Percentiles rank a stretch among this genome's conserved stretches.
Evolutionary conservation across 1,140 invertebrate species (phyloP).

Genomic region (Papilio polyxenes): DNA sequence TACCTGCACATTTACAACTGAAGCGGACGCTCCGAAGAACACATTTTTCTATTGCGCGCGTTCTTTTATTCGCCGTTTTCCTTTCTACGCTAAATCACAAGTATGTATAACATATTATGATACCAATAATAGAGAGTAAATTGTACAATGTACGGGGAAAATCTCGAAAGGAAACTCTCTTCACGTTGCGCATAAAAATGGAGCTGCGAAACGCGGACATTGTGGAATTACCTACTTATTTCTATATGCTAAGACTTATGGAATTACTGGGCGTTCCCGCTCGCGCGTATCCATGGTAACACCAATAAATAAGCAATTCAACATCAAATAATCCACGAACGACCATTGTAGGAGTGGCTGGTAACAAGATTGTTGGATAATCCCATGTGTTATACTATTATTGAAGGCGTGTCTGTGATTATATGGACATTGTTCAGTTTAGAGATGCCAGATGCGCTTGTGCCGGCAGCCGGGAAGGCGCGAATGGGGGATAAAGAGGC

Average conservation of each 20-base stretch:
- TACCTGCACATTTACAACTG: background rate
- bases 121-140: slow-evolving; percentile 6
- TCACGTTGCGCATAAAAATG: slow-evolving; percentile 21
- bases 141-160: slow-evolving; percentile 1
- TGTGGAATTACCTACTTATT: slow-evolving; percentile 32
- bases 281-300: slow-evolving; percentile 47
- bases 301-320: slow-evolving; percentile 45
- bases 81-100: slow-evolving; percentile 4
- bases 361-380: slow-evolving; percentile 67
- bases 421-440: slow-evolving; percentile 40
- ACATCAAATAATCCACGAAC: slow-evolving; percentile 37
- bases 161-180: slow-evolving; percentile 25
- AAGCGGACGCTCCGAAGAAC: background rate
- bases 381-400: slow-evolving; percentile 57
- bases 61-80: background rate
- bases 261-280: slow-evolving; percentile 42
- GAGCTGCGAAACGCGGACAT: slow-evolving; percentile 37
- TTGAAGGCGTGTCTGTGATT: slow-evolving; percentile 58
- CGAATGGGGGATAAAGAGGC: background rate
- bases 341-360: slow-evolving; percentile 57
- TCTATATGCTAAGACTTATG: slow-evolving; percentile 34
- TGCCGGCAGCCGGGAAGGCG: background rate
- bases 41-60: slow-evolving; percentile 15
- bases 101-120: slow-evolving; percentile 9
- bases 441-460: slow-evolving; percentile 29